Conservation (phyloP, 1,140 invertebrate genomes). For the Telenomus remus region DNA sequence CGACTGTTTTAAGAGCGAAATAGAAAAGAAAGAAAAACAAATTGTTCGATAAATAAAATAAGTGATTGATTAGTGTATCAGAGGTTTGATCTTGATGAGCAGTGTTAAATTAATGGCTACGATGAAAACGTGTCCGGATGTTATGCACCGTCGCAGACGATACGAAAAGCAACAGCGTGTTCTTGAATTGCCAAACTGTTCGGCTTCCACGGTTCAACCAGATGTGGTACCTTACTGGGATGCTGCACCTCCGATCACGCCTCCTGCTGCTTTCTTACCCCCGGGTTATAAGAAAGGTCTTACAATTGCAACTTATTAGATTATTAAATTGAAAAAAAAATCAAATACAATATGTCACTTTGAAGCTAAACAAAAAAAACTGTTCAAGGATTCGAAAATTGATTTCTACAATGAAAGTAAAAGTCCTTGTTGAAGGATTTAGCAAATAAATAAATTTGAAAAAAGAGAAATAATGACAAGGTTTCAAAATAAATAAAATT, state of each 20-base stretch:
- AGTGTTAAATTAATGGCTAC: conserved; percentile 78
- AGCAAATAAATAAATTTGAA: no score
- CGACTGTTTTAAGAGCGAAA: no score
- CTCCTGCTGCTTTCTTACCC: conserved; percentile 80
- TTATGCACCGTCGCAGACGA: conserved; percentile 77
- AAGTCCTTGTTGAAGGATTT: no score
- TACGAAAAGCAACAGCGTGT: conserved; percentile 79
- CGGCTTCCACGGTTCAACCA: conserved; percentile 73
- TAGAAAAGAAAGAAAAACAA: not conserved
- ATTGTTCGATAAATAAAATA: no score
- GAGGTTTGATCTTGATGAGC: conserved; percentile 72
- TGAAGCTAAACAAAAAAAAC: no score
- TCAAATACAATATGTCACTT: no score
- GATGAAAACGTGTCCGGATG: conserved; percentile 81
- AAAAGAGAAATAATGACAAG: no score
- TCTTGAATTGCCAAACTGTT: conserved; percentile 76
- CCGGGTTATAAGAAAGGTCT: conserved; percentile 76
- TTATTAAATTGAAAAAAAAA: no score
- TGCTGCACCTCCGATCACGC: conserved; percentile 79
- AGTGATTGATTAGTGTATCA: no score
- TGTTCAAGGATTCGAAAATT: no score
- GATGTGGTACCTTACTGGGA: conserved; percentile 79
- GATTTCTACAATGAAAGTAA: no score
- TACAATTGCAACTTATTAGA: not conserved
- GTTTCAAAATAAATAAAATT: no score